Conservation (phyloP, 2,888 invertebrate species). For the Oscheius sp. region DNA sequence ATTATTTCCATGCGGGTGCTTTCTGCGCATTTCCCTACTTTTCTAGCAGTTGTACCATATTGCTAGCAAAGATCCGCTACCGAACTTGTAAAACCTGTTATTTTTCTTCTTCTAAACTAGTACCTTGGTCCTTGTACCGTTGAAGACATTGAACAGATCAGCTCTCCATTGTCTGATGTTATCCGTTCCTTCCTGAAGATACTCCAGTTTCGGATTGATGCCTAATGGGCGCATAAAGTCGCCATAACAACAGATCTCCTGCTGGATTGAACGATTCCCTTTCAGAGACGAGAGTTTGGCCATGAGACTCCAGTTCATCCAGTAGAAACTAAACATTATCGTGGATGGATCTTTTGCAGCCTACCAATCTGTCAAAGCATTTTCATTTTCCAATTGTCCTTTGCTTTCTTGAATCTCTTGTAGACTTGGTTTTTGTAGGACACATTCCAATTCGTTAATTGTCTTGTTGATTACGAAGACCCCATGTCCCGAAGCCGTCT, state of each 20-base stretch:
- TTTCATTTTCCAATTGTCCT: conserved; percentile 59
- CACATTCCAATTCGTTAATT: conserved; percentile 54
- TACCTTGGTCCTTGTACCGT: conserved; percentile 6
- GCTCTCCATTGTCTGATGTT: conserved; percentile 14
- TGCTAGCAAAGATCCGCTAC: too few species aligned
- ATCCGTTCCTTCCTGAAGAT: conserved; percentile 61
- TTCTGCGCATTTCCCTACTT: too few species aligned
- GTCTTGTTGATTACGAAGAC: conserved; percentile 50
- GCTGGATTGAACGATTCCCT: conserved; percentile 48
- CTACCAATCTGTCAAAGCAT: conserved; percentile 50
- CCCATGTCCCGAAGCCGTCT: conserved; percentile 56
- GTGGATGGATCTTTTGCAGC: not conserved
- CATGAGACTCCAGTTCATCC: conserved; percentile 47
- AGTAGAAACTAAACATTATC: conserved; percentile 44
- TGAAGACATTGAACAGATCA: conserved; percentile 13
- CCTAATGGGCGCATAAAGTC: conserved; percentile 76
- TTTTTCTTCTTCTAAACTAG: not conserved
- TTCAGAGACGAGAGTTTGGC: conserved; percentile 51
- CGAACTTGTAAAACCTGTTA: too few species aligned
- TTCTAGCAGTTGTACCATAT: too few species aligned
- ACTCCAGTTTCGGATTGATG: conserved; percentile 67
- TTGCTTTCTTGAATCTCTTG: conserved; percentile 71
- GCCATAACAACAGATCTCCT: conserved; percentile 76
- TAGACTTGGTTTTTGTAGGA: conserved; percentile 75
- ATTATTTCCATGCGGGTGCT: too few species aligned